phyloP scores from a whole-genome alignment of 1,140 invertebrate genomes.

The Campoletis sonorensis region DNA sequence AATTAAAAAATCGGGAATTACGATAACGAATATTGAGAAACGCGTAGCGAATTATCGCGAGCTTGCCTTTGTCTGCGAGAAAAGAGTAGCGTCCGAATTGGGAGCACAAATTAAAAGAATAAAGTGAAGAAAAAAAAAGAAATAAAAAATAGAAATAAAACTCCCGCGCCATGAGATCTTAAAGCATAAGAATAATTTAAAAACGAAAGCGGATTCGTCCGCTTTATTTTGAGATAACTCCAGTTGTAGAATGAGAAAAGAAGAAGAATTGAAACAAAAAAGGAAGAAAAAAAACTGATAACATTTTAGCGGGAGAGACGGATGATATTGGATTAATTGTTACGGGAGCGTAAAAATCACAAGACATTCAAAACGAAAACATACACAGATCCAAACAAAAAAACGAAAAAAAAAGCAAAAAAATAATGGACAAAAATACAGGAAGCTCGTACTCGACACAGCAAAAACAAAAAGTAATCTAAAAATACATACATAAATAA shows the following conservation, averaged over 20 bases:
- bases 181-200: slow-evolving; percentile 58
- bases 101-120: slow-evolving; percentile 56
- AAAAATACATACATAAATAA: slow-evolving; percentile 6
- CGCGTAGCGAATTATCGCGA: slow-evolving; percentile 37
- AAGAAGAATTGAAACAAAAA: slow-evolving; percentile 46
- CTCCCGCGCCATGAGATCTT: slow-evolving; percentile 62
- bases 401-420: slow-evolving; percentile 8
- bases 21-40: slow-evolving; percentile 49
- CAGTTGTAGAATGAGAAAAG: slow-evolving; percentile 54
- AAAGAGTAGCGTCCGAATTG: slow-evolving; percentile 38
- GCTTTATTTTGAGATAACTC: slow-evolving; percentile 68
- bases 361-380: slow-evolving; percentile 67
- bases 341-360: slow-evolving; percentile 74
- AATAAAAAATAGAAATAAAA: slow-evolving; percentile 54
- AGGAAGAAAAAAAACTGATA: slow-evolving; percentile 61
- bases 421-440: slow-evolving; percentile 9
- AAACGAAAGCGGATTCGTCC: slow-evolving; percentile 59
- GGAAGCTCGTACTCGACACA: slow-evolving; percentile 40
- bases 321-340: slow-evolving; percentile 74
- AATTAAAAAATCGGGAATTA: slow-evolving; percentile 4
- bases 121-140: not conserved
- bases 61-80: slow-evolving; percentile 37
- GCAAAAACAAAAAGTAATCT: slow-evolving; percentile 22
- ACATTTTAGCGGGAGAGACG: slow-evolving; percentile 63
- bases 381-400: not conserved